Base-by-base conservation (phyloP, 2,888 invertebrate species). In the Osmoderma eremita region DNA sequence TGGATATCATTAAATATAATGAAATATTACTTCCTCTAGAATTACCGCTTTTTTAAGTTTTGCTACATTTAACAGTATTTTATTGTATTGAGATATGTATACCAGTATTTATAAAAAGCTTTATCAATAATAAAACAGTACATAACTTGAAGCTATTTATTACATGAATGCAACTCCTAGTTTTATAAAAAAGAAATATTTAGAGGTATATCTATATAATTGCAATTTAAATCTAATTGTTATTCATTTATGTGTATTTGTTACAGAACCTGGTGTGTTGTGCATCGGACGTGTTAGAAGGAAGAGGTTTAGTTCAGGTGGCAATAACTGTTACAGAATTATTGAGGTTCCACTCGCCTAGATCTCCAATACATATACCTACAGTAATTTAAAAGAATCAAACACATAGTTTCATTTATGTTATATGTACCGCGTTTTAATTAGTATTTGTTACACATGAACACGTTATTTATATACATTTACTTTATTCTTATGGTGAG, bases 231-330 rank as follows among this genome's bases (percentile, higher is more conserved):
- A n/a, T n/a, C n/a, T n/a, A n/a, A n/a, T 45, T n/a, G 18, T 62
- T 42, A 30, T 62, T 12, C 15, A 15, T 13, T 42, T 0, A n/a
- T 36, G 45, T 65, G 49, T 67, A 64, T 69, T 71, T 75, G 72
- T 88, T 87, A 62, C 88, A 93, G 96, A 95, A 94, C 81, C 86
- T 95, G 75, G 89, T 95, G 79, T 96, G 96, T 84, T 93, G 94
- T 80, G 90, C 95, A 39, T 91, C 94, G 38, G 96, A 96, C 82
- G 93, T 97, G n/a, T 84, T 97, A 49, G 95, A 95, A 83, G 95
- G 95, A 66, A 91, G 94, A 79, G 93, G 93, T 0, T 88, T 93
- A 12, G 92, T 94, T 1, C 91, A 94, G 79, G 91, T 96, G 20
- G 95, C 95, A 54, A 91, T 94, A 71, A 96, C 96, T 0, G 95